Conservation (phyloP, 2,888 invertebrate species). For the Apamea anceps region DNA sequence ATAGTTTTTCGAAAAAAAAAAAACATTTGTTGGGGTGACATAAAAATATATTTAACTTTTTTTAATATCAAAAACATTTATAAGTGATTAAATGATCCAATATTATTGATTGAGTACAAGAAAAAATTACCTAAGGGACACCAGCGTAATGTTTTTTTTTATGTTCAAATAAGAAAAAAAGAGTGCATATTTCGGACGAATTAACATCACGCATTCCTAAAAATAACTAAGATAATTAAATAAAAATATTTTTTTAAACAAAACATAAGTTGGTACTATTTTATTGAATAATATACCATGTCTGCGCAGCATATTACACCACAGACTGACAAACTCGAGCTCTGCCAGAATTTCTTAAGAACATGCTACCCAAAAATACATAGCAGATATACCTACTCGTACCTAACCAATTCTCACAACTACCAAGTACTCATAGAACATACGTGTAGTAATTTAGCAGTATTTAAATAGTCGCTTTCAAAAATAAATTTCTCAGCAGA, state of each 20-base stretch:
- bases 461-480: constrained; percentile 72
- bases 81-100: too few relatives aligned
- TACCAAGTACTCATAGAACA: constrained; percentile 21
- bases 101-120: too few relatives aligned
- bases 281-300: background rate
- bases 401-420: constrained; percentile 16
- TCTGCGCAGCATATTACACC: background rate
- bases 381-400: background rate
- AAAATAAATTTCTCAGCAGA: constrained; percentile 78
- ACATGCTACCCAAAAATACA: background rate
- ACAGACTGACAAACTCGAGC: background rate
- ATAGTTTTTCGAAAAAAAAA: too few relatives aligned
- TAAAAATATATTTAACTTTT: too few relatives aligned
- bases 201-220: background rate
- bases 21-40: too few relatives aligned
- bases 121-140: too few relatives aligned
- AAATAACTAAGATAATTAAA: background rate
- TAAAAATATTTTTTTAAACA: background rate
- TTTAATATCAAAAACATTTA: too few relatives aligned
- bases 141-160: too few relatives aligned
- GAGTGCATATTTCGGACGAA: too few relatives aligned
- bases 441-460: constrained; percentile 53
- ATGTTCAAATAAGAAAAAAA: too few relatives aligned
- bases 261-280: background rate
- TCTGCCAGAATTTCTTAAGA: background rate